Percentiles rank a stretch among this genome's conserved stretches.
These are phyloP conservation scores for Bicyclus anynana DNA, from an alignment of 1,140 invertebrate species.

Conservation along the genomic window DNA sequence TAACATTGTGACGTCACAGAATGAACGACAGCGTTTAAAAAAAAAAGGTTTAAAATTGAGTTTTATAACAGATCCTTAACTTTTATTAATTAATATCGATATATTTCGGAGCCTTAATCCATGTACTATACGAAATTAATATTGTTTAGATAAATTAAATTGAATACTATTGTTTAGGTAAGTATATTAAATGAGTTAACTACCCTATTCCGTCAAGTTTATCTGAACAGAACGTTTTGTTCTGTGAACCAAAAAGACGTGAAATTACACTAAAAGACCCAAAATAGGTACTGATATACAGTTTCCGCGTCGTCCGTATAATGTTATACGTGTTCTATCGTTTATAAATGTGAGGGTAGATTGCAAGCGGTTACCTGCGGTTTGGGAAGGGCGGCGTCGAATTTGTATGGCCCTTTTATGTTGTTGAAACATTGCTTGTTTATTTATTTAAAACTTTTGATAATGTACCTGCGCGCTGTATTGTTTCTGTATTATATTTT, in stretches of 20 bases:
- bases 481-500: neutral
- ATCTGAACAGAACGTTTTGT: neutral
- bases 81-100: too few relatives aligned
- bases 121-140: too few relatives aligned
- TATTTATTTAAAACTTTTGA: conserved; percentile 1
- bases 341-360: conserved; percentile 5
- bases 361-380: conserved; percentile 4
- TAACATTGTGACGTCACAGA: too few relatives aligned
- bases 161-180: too few relatives aligned
- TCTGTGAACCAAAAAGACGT: neutral
- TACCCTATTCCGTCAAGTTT: too few relatives aligned
- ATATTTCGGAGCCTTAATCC: too few relatives aligned
- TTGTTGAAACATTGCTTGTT: neutral
- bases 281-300: neutral
- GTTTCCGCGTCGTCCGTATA: conserved; percentile 3
- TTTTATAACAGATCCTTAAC: too few relatives aligned
- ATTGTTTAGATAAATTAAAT: too few relatives aligned
- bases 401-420: neutral
- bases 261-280: neutral
- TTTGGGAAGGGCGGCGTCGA: neutral
- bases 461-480: neutral
- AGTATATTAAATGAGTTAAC: too few relatives aligned
- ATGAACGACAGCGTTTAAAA: too few relatives aligned
- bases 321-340: conserved; percentile 7
- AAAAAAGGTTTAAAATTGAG: too few relatives aligned